A percentile compares a stretch with the other conserved stretches of the same genome.
These are phyloP conservation scores for Scolopax mira DNA, from an alignment of 2,113 vertebrate genomes.

Conservation along the genomic window DNA sequence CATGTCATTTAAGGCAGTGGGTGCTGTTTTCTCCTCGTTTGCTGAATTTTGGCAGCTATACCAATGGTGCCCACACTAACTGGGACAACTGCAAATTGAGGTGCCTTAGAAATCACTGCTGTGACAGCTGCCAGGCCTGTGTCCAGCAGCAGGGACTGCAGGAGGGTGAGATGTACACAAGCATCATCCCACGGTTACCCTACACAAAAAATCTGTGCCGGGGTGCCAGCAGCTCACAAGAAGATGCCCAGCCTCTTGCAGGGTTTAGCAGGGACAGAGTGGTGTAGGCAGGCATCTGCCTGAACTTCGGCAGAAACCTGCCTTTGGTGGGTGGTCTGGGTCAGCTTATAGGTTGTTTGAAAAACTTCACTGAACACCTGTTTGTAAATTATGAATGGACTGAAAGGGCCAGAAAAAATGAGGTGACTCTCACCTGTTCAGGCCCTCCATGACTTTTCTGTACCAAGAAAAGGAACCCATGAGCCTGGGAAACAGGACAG, in stretches of 20 bases:
- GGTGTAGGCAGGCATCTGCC: neutral
- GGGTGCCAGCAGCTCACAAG: neutral
- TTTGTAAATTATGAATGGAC: neutral
- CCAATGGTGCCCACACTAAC: neutral
- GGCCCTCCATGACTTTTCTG: neutral
- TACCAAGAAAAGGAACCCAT: neutral
- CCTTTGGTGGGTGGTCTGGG: neutral
- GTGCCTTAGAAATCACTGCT: neutral
- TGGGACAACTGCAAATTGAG: neutral
- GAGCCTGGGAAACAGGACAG: neutral
- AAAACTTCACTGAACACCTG: neutral
- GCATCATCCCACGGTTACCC: fast-evolving
- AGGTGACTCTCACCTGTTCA: neutral
- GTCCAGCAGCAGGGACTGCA: neutral
- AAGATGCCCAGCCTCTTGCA: fast-evolving
- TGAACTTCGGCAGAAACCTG: neutral
- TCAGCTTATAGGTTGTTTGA: neutral
- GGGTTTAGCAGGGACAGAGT: neutral
- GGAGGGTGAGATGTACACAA: neutral
- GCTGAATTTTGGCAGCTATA: neutral
- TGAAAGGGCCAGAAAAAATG: neutral
- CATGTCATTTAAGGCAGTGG: neutral
- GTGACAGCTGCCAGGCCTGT: neutral
- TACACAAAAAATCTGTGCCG: neutral
- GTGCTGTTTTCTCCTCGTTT: neutral